phyloP scores from a whole-genome alignment of 2,113 vertebrate species.

The Tyrannus savana region DNA sequence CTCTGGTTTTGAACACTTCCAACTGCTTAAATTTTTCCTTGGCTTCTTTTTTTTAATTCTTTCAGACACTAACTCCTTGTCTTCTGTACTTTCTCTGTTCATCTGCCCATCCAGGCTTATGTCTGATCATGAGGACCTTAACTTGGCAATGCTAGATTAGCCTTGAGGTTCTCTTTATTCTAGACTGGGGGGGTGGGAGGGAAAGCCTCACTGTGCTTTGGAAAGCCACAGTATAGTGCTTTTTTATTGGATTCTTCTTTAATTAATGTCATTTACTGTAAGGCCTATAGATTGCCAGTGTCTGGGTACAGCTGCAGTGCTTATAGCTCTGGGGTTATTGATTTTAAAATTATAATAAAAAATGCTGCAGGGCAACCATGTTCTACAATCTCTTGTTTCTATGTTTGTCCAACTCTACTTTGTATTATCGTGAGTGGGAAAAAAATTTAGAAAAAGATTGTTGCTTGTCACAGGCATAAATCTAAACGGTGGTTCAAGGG shows the following conservation, averaged over 20 bases:
- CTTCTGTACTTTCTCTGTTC: background rate
- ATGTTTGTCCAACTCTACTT: background rate
- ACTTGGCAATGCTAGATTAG: background rate
- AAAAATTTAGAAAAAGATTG: background rate
- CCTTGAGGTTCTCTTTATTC: background rate
- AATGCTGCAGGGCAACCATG: background rate
- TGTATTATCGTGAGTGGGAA: background rate
- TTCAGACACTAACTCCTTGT: background rate
- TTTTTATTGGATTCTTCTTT: background rate
- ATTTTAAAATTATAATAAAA: slow-evolving; percentile 26
- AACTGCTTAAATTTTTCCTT: slow-evolving; percentile 3
- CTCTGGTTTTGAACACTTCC: slow-evolving; percentile 16
- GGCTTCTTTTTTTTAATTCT: background rate
- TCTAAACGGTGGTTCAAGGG: background rate
- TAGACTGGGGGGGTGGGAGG: background rate
- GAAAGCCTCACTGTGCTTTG: background rate
- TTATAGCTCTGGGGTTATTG: background rate
- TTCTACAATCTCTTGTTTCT: background rate
- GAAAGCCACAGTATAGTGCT: background rate
- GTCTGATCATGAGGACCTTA: background rate
- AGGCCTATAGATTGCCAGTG: background rate
- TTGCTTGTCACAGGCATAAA: background rate
- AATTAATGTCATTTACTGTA: background rate
- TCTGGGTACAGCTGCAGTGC: background rate
- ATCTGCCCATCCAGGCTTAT: background rate